A percentile compares a stretch with the other conserved stretches of the same genome.
phyloP scores from a whole-genome alignment of 2,113 vertebrate species.

The Odocoileus virginianus region DNA sequence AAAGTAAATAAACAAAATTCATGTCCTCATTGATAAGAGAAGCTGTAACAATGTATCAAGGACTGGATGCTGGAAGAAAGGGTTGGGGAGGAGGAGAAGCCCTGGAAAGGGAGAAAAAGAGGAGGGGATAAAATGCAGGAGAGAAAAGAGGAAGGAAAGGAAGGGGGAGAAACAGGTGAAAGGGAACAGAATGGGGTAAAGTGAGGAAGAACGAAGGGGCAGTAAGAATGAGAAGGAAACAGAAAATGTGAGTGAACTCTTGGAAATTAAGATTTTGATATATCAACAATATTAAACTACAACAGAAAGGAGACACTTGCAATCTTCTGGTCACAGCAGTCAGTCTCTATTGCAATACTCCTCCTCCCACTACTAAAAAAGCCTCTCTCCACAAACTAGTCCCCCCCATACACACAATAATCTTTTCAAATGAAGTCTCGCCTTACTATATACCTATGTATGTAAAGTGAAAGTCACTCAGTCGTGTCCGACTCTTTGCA shows the following conservation, averaged over 20 bases:
- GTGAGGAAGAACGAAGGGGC: not conserved
- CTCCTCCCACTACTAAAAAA: not conserved
- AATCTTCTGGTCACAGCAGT: not conserved
- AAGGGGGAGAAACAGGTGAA: not conserved
- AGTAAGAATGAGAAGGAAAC: not conserved
- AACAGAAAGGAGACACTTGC: not conserved
- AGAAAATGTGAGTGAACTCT: not conserved
- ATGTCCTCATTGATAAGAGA: not conserved
- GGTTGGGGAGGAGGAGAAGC: not conserved
- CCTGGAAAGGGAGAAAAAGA: not conserved
- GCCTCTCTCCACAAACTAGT: not conserved
- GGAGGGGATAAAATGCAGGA: not conserved
- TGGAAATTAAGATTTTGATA: not conserved
- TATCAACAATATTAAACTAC: not conserved
- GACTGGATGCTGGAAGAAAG: not conserved
- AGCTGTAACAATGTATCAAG: not conserved
- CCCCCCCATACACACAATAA: not conserved
- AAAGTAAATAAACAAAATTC: not conserved
- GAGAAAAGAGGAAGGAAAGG: not conserved
- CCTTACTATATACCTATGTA: not conserved
- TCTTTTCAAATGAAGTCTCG: not conserved
- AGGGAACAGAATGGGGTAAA: not conserved
- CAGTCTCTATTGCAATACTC: not conserved
- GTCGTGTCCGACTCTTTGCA: accelerated
- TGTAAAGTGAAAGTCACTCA: not conserved